Percentiles rank a stretch among this genome's conserved stretches.
These are phyloP conservation scores for Myotis lucifugus DNA, from an alignment of 2,113 vertebrate species.

Conservation along the genomic window DNA sequence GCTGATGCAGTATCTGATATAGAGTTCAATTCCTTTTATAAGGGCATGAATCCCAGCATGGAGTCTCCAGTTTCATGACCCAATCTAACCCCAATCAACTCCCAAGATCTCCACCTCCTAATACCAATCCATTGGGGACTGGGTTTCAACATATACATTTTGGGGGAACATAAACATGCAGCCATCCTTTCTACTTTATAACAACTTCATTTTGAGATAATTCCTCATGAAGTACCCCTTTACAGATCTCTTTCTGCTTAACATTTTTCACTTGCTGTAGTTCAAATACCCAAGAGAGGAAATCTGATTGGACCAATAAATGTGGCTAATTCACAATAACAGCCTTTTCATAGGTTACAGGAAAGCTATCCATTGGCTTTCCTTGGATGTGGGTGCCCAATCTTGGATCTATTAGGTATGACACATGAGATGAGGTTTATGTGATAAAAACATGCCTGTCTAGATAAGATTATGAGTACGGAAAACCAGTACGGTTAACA, in stretches of 20 bases:
- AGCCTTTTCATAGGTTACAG: neutral
- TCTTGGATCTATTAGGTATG: neutral
- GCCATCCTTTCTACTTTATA: neutral
- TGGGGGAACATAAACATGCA: neutral
- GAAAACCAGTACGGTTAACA: neutral
- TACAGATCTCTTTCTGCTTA: neutral
- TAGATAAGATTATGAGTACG: neutral
- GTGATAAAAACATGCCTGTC: neutral
- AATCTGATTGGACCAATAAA: neutral
- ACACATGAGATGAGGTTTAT: neutral
- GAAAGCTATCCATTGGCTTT: neutral
- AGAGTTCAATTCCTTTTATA: neutral
- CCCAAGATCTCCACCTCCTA: neutral
- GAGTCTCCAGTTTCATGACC: neutral
- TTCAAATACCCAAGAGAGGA: neutral
- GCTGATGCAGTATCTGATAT: neutral
- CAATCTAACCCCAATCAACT: neutral
- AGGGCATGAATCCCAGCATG: neutral
- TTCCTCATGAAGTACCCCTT: neutral
- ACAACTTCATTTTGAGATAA: neutral
- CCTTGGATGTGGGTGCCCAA: neutral
- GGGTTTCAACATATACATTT: neutral
- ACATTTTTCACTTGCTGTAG: neutral
- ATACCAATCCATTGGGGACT: neutral
- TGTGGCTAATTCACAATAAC: neutral